These are phyloP conservation scores for Volucella bombylans DNA, from an alignment of 2,888 invertebrate genomes.

Conservation along the genomic window DNA sequence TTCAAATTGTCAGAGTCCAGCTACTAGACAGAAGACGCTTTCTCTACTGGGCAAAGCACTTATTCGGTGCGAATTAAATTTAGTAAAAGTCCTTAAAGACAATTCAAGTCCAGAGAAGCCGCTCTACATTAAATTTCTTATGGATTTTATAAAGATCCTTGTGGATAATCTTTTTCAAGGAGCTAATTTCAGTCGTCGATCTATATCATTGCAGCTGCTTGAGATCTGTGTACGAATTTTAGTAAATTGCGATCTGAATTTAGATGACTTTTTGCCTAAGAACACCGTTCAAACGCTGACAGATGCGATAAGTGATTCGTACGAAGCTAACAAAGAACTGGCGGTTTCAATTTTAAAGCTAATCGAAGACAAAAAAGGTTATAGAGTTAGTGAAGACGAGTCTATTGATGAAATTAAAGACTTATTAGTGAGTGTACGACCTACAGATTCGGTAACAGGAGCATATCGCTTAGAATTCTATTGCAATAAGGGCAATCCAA, in stretches of 20 bases:
- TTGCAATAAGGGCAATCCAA: conserved; percentile 75
- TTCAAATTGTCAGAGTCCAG: conserved; percentile 87
- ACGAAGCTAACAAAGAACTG: conserved; percentile 89
- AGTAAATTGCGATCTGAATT: conserved; percentile 81
- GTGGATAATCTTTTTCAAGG: conserved; percentile 85
- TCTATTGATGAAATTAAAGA: conserved; percentile 76
- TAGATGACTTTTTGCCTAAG: conserved; percentile 80
- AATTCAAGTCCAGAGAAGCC: conserved; percentile 71
- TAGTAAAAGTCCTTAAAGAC: conserved; percentile 75
- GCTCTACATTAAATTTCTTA: conserved; percentile 83
- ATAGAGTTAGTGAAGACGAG: conserved; percentile 50
- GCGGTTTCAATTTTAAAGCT: conserved; percentile 85
- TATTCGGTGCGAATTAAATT: conserved; percentile 84
- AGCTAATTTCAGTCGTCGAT: conserved; percentile 86
- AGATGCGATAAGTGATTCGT: conserved; percentile 87
- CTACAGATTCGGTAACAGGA: conserved; percentile 89
- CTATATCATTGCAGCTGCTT: conserved; percentile 85
- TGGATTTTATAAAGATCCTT: conserved; percentile 83
- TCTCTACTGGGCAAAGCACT: conserved; percentile 87
- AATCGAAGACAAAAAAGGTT: conserved; percentile 74
- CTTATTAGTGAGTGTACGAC: conserved; percentile 87
- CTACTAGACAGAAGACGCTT: conserved; percentile 87
- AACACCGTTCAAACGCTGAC: conserved; percentile 77
- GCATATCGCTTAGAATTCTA: conserved; percentile 86
- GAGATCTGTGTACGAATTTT: conserved; percentile 79